phyloP scores from a whole-genome alignment of 1,140 invertebrate species.

The Trichoplusia ni region DNA sequence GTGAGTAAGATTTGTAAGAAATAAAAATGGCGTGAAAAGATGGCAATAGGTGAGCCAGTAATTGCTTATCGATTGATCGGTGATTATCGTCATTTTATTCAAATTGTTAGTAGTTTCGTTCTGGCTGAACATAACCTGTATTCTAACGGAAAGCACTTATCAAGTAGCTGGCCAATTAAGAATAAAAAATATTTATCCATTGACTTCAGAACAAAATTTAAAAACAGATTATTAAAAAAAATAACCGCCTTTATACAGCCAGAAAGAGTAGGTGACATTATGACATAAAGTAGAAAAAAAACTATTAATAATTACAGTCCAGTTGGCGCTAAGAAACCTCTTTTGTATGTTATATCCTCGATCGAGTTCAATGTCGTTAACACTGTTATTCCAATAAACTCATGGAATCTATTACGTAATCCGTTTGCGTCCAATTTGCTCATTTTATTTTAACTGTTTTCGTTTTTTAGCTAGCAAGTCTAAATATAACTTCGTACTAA shows the following conservation, averaged over 20 bases:
- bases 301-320: too few relatives aligned
- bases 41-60: not conserved
- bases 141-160: slow-evolving; percentile 4
- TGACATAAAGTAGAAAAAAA: too few relatives aligned
- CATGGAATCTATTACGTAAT: slow-evolving; percentile 19
- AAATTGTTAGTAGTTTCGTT: slow-evolving; percentile 14
- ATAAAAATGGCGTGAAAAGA: slow-evolving; percentile 23
- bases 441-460: slow-evolving; percentile 1
- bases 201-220: not conserved
- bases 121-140: slow-evolving; percentile 3
- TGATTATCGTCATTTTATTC: slow-evolving; percentile 7
- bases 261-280: too few relatives aligned
- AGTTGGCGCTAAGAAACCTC: too few relatives aligned
- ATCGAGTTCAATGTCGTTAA: slow-evolving; percentile 29
- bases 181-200: not conserved
- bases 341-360: too few relatives aligned
- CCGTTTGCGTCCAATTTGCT: slow-evolving; percentile 16
- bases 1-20: not conserved
- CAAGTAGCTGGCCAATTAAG: not conserved
- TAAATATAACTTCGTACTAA: slow-evolving; percentile 6
- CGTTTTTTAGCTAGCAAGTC: not conserved
- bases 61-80: slow-evolving; percentile 24
- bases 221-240: not conserved
- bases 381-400: not conserved
- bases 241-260: not conserved